A percentile compares a stretch with the other conserved stretches of the same genome.
Evolutionary conservation across 2,797 vertebrate genomes (phyloP).

Genomic region (Sebastes vulpes): DNA sequence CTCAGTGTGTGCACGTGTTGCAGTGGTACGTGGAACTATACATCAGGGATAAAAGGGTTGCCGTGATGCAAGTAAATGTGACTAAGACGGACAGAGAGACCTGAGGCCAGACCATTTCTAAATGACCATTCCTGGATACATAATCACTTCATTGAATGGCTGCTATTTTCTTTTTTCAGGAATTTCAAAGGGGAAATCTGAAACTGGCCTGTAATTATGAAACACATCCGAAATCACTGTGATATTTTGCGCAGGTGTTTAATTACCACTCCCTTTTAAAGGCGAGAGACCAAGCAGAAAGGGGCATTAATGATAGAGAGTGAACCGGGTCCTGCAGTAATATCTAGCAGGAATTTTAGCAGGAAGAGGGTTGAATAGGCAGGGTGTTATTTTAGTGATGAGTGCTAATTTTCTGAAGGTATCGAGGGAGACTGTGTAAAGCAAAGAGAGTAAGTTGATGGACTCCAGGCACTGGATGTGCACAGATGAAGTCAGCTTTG

Average conservation of each 20-base stretch:
- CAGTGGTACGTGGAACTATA: fast-evolving
- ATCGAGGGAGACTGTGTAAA: background rate
- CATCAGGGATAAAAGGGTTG: background rate
- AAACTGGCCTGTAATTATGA: constrained; percentile 50
- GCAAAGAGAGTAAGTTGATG: background rate
- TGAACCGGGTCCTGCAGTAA: background rate
- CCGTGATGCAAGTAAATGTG: background rate
- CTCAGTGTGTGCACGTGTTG: background rate
- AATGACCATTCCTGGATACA: constrained; percentile 27
- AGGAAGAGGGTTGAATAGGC: background rate
- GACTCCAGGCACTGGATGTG: background rate
- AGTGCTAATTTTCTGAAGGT: constrained; percentile 2
- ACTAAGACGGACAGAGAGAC: background rate
- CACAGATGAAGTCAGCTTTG: background rate
- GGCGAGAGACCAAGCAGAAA: constrained; percentile 5
- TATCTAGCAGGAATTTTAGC: constrained; percentile 1
- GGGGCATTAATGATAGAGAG: constrained; percentile 26
- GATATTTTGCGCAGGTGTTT: constrained; percentile 60
- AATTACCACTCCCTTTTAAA: constrained; percentile 40
- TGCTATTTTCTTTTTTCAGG: constrained; percentile 26
- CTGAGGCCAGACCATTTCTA: background rate
- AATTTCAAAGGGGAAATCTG: constrained; percentile 12
- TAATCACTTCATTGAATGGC: constrained; percentile 28
- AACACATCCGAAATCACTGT: constrained; percentile 33
- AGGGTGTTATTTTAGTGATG: background rate